phyloP scores from a whole-genome alignment of 2,113 vertebrate species.

The Anas platyrhynchos region DNA sequence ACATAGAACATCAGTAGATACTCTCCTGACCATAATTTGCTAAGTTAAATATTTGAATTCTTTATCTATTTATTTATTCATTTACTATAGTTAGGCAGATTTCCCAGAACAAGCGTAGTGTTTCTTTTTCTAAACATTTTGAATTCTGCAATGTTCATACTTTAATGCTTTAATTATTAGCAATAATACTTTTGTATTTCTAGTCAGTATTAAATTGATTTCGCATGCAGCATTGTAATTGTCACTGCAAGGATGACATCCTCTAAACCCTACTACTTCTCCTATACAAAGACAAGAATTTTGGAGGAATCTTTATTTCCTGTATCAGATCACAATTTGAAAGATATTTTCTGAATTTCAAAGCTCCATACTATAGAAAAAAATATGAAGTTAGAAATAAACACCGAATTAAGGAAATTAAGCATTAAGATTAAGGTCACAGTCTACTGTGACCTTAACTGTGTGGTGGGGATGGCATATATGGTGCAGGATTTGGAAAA shows the following conservation, averaged over 20 bases:
- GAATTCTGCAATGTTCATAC: neutral
- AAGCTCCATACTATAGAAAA: neutral
- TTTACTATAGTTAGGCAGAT: neutral
- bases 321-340: neutral
- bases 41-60: neutral
- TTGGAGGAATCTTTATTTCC: neutral
- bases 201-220: neutral
- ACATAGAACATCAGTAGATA: neutral
- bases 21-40: neutral
- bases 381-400: neutral
- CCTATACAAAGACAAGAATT: neutral
- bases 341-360: neutral
- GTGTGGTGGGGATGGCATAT: neutral
- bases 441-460: neutral
- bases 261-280: neutral
- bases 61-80: neutral
- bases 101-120: neutral
- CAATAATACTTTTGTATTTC: neutral
- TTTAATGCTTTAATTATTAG: neutral
- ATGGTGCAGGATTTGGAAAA: neutral
- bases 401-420: fast-evolving
- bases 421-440: neutral
- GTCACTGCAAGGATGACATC: neutral
- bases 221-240: neutral
- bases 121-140: neutral